phyloP scores from a whole-genome alignment of 2,888 invertebrate species.

The Anoplius nigerrimus region DNA sequence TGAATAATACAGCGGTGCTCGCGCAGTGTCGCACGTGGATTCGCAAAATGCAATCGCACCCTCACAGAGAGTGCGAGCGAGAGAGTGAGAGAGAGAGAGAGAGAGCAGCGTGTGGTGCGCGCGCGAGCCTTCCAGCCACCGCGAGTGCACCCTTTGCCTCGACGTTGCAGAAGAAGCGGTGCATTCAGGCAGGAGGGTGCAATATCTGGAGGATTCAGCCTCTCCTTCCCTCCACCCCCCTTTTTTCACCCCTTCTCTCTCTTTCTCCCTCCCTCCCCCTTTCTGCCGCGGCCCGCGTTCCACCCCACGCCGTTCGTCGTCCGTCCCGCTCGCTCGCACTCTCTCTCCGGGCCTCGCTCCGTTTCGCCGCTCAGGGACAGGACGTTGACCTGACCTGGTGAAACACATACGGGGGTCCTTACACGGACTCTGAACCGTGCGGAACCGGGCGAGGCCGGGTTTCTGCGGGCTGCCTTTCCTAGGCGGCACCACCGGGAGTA shows the following conservation, averaged over 20 bases:
- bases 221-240: constrained; percentile 24
- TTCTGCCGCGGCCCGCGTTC: constrained; percentile 16
- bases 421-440: constrained; percentile 52
- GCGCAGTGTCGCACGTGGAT: constrained; percentile 46
- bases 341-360: constrained; percentile 21
- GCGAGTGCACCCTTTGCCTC: constrained; percentile 49
- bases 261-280: constrained; percentile 11
- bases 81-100: constrained; percentile 35
- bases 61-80: constrained; percentile 37
- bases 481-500: constrained; percentile 54
- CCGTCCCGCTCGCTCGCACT: constrained; percentile 34
- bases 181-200: constrained; percentile 61
- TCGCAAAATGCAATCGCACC: constrained; percentile 47
- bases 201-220: constrained; percentile 66
- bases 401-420: constrained; percentile 72
- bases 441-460: constrained; percentile 39
- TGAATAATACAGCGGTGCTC: constrained; percentile 28
- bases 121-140: constrained; percentile 19
- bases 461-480: too few relatives aligned
- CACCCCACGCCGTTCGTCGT: constrained; percentile 22
- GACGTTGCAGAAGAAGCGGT: constrained; percentile 54
- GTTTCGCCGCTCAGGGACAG: constrained; percentile 59
- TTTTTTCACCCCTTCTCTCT: constrained; percentile 26
- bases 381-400: constrained; percentile 76
- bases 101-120: constrained; percentile 2